phyloP scores from a whole-genome alignment of 2,888 invertebrate species.

The Micropterix aruncella region DNA sequence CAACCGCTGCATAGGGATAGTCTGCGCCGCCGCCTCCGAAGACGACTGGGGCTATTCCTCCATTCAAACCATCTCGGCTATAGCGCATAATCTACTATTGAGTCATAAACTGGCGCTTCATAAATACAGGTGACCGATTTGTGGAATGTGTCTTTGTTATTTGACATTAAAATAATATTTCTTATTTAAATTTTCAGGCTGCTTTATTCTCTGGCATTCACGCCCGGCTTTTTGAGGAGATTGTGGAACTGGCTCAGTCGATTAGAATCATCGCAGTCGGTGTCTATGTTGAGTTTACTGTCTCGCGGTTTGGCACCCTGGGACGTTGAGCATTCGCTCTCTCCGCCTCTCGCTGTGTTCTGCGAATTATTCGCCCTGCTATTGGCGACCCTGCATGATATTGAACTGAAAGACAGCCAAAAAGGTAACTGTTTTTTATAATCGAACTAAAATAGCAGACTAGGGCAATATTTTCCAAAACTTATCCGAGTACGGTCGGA shows the following conservation, averaged over 20 bases:
- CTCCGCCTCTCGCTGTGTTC: constrained; percentile 66
- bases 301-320: constrained; percentile 49
- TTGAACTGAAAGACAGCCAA: constrained; percentile 58
- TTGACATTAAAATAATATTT: constrained; percentile 4
- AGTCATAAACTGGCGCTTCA: constrained; percentile 72
- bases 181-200: constrained; percentile 37
- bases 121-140: constrained; percentile 54
- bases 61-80: constrained; percentile 53
- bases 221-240: constrained; percentile 60
- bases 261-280: constrained; percentile 31
- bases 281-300: constrained; percentile 48
- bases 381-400: constrained; percentile 73
- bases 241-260: constrained; percentile 51
- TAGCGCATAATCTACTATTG: constrained; percentile 73
- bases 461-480: too few species aligned
- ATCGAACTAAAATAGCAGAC: too few species aligned
- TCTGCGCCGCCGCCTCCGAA: constrained; percentile 36
- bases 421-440: too few species aligned
- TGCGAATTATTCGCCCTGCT: constrained; percentile 69
- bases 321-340: constrained; percentile 55
- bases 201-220: constrained; percentile 67
- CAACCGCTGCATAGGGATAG: constrained; percentile 25
- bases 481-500: too few species aligned
- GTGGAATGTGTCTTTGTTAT: constrained; percentile 1
- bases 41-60: constrained; percentile 35